Evolutionary conservation across 2,113 vertebrate genomes (phyloP).

Genomic region (Syngnathoides biaculeatus): DNA sequence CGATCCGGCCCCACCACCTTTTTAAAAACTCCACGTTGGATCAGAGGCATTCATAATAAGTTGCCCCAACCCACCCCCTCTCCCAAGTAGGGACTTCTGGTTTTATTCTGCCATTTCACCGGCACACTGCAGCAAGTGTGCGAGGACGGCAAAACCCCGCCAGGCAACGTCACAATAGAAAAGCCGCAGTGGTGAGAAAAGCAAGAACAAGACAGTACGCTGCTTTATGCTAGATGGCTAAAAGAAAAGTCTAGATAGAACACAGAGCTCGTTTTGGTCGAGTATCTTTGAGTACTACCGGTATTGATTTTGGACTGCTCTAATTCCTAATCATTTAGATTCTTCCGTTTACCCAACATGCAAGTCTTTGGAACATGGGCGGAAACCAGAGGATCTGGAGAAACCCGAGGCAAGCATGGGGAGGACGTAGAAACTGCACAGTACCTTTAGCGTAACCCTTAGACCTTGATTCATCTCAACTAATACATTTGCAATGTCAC

Average conservation of each 20-base stretch:
- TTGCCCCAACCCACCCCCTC: too few relatives aligned
- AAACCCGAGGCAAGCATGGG: too few relatives aligned
- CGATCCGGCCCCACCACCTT: constrained; percentile 10
- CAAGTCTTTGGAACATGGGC: too few relatives aligned
- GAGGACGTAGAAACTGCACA: too few relatives aligned
- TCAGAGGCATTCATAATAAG: constrained; percentile 43
- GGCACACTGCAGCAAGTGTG: constrained; percentile 42
- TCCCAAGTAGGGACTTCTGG: constrained; percentile 25
- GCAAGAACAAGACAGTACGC: constrained; percentile 45
- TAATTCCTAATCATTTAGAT: too few relatives aligned
- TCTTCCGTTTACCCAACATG: too few relatives aligned
- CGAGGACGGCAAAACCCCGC: constrained; percentile 43
- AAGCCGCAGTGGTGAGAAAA: constrained; percentile 32
- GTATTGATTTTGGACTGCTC: too few relatives aligned
- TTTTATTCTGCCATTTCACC: constrained; percentile 49
- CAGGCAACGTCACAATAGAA: constrained; percentile 24
- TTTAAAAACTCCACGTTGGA: constrained; percentile 25
- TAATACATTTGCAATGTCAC: too few relatives aligned
- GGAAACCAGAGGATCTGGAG: too few relatives aligned
- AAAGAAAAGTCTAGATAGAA: constrained; percentile 42
- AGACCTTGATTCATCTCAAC: too few relatives aligned
- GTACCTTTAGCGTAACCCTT: too few relatives aligned
- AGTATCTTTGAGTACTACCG: too few relatives aligned
- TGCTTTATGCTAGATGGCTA: constrained; percentile 44
- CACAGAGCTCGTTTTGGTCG: constrained; percentile 27